Base-by-base conservation (phyloP, 2,888 invertebrate species). In the Nomada goodeniana region DNA sequence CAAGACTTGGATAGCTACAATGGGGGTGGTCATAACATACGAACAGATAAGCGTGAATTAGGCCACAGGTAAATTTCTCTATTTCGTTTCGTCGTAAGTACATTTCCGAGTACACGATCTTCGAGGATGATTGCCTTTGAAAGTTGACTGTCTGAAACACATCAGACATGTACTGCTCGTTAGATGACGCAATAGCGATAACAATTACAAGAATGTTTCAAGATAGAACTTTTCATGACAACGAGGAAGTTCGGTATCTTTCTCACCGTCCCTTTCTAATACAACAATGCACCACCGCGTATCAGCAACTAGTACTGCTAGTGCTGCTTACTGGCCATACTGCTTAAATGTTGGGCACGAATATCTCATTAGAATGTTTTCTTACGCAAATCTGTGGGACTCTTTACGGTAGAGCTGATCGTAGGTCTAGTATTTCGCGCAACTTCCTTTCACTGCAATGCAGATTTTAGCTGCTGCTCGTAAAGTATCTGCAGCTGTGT, bases 31-130 rank as follows among this genome's bases (percentile, higher is more conserved):
- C 84, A 88, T 23, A 87, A 87, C 63, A 82, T 88, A 68, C 89
- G 91, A 76, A 90, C 90, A 42, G 92, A 94, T 85, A 92, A 92
- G 63, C 91, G 94, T 26, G 93, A 93, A 87, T 86, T 93, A 50
- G 89, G 92, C 69, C 94, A 93, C 92, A 94, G 94, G 94, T 94
- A 93, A 88, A 80, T 74, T 55, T 65, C 59, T 67, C 42, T 15
- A 26, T 2, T 67, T 70, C 36, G 20, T 79, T 75, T 36, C 26
- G 26, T 36, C 18, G 18, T 23, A 18, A 23, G 44, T 23, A 23
- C 5, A 15, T 20, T 69, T 20, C 26, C 13, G 47, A 15, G 3
- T 47, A 47, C 47, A 15, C 15, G 47, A 47, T 15, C 13, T 47
- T 47, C 47, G 0, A 15, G 47, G 15, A 47, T 47, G 0, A 47